Conservation (phyloP, 2,888 invertebrate genomes). For the Platerodrilus igneus region DNA sequence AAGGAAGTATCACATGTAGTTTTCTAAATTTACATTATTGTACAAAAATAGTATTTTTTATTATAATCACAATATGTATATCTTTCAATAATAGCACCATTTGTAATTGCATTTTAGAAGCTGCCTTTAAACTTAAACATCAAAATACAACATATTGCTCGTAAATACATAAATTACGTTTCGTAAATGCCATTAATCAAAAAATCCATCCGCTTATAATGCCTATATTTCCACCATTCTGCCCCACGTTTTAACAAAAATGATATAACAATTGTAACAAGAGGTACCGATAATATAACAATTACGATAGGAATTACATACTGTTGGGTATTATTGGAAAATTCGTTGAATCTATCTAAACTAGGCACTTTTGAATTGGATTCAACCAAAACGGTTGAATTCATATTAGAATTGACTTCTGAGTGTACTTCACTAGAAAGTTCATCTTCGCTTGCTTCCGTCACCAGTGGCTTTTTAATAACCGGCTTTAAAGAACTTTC, state of each 20-base stretch:
- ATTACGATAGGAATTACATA: conserved; percentile 72
- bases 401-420: conserved; percentile 12
- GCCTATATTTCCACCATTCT: conserved; percentile 81
- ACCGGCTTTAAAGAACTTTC: no score
- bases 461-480: conserved; percentile 53
- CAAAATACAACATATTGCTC: no score
- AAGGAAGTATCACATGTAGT: no score
- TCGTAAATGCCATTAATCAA: conserved; percentile 87
- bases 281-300: conserved; percentile 68
- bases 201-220: conserved; percentile 84
- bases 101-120: no score
- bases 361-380: conserved; percentile 26
- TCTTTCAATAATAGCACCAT: not conserved
- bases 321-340: conserved; percentile 47
- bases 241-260: conserved; percentile 65
- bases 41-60: no score
- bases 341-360: conserved; percentile 24
- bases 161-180: conserved; percentile 56
- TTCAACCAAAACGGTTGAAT: conserved; percentile 11
- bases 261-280: conserved; percentile 64
- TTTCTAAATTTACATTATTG: no score
- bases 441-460: conserved; percentile 47
- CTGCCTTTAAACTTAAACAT: no score
- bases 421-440: conserved; percentile 14
- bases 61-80: no score